These are phyloP conservation scores for Conopomorpha cramerella DNA, from an alignment of 1,140 invertebrate species.

Conservation along the genomic window DNA sequence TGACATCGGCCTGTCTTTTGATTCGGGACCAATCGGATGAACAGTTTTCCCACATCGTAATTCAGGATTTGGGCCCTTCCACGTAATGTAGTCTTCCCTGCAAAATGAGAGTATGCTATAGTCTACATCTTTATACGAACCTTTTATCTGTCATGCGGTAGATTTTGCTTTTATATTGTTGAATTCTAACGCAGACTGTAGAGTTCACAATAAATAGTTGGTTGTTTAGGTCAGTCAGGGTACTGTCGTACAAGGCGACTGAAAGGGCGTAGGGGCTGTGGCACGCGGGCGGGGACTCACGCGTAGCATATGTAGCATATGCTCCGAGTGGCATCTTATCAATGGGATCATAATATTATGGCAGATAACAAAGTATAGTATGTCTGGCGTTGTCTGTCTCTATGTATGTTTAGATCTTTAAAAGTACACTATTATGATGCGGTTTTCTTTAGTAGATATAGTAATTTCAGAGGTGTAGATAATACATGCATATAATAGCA, in stretches of 20 bases:
- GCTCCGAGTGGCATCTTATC: too few species aligned
- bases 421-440: neutral
- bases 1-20: conserved; percentile 9
- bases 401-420: neutral
- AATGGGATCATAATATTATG: too few species aligned
- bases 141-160: neutral
- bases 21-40: conserved; percentile 23
- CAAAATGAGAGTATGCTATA: neutral
- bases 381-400: too few species aligned
- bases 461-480: neutral
- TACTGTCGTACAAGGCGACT: too few species aligned
- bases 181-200: neutral
- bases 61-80: conserved; percentile 42
- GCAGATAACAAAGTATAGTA: too few species aligned
- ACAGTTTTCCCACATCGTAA: conserved; percentile 19
- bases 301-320: too few species aligned
- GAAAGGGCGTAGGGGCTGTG: too few species aligned
- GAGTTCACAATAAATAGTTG: neutral
- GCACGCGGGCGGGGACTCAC: too few species aligned
- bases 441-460: neutral
- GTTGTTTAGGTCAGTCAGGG: too few species aligned
- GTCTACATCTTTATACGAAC: neutral
- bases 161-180: neutral
- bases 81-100: conserved; percentile 39
- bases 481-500: neutral